phyloP scores from a whole-genome alignment of 2,888 invertebrate genomes.

The Agrilus biguttatus region DNA sequence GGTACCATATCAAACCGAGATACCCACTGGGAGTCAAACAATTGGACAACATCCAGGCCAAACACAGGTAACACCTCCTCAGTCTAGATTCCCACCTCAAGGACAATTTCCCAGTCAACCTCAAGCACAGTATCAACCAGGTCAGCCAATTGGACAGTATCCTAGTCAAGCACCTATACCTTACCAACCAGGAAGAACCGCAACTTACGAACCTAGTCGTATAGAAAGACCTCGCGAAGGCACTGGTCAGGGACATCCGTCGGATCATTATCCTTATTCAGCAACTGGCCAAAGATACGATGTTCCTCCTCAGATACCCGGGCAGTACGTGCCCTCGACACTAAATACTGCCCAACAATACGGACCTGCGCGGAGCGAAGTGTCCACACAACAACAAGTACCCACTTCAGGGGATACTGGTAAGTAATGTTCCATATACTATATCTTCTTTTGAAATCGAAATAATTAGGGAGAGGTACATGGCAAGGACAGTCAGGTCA shows the following conservation, averaged over 20 bases:
- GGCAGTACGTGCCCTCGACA: background rate
- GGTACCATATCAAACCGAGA: too few species aligned
- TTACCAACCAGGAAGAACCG: background rate
- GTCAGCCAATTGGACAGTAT: background rate
- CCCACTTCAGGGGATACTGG: too few species aligned
- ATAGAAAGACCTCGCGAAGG: background rate
- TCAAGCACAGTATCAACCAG: background rate
- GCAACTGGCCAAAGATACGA: conserved; percentile 1
- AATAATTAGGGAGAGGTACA: too few species aligned
- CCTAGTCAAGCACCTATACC: too few species aligned
- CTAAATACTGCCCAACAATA: too few species aligned
- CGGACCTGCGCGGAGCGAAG: too few species aligned
- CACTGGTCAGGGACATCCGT: conserved; percentile 1
- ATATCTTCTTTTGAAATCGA: too few species aligned
- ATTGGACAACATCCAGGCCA: conserved; percentile 4
- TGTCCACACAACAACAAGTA: too few species aligned
- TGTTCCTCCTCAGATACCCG: conserved; percentile 1
- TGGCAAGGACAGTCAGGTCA: background rate
- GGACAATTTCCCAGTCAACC: conserved; percentile 1
- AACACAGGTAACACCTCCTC: conserved; percentile 3
- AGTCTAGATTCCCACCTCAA: conserved; percentile 2
- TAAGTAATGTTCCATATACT: too few species aligned
- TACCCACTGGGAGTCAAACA: too few species aligned
- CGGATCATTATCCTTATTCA: background rate
- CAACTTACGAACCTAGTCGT: background rate